Evolutionary conservation across 2,113 vertebrate genomes (phyloP).

Genomic region (Callaeas wilsoni): DNA sequence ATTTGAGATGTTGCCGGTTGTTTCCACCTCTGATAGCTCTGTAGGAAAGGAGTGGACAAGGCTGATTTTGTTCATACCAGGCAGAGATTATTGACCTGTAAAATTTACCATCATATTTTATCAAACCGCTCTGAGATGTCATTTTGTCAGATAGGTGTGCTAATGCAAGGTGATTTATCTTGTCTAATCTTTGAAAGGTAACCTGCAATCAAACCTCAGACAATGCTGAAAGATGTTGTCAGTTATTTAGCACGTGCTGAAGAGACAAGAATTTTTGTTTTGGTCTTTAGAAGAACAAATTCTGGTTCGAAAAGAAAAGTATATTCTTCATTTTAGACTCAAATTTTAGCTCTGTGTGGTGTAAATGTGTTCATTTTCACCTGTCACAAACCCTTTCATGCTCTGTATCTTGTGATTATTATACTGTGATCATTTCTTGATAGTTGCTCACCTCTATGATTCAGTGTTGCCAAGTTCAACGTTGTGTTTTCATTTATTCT

Average conservation of each 20-base stretch:
- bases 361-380: not conserved
- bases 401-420: not conserved
- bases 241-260: not conserved
- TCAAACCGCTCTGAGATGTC: not conserved
- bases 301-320: not conserved
- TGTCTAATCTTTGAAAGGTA: not conserved
- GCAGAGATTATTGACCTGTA: constrained; percentile 8
- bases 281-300: not conserved
- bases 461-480: not conserved
- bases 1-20: not conserved
- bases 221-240: not conserved
- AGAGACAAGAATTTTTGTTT: not conserved
- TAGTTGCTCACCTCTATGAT: not conserved
- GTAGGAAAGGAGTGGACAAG: not conserved
- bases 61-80: not conserved
- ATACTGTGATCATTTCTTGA: not conserved
- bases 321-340: constrained; percentile 6
- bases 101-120: constrained; percentile 11
- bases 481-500: not conserved
- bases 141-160: not conserved
- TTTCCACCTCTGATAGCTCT: not conserved
- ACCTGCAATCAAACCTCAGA: not conserved
- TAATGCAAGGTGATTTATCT: not conserved
- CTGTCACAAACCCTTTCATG: not conserved
- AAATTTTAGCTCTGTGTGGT: constrained; percentile 1